A percentile compares a stretch with the other conserved stretches of the same genome.
These are phyloP conservation scores for Cardiocondyla obscurior DNA, from an alignment of 1,140 invertebrate species.

Conservation along the genomic window DNA sequence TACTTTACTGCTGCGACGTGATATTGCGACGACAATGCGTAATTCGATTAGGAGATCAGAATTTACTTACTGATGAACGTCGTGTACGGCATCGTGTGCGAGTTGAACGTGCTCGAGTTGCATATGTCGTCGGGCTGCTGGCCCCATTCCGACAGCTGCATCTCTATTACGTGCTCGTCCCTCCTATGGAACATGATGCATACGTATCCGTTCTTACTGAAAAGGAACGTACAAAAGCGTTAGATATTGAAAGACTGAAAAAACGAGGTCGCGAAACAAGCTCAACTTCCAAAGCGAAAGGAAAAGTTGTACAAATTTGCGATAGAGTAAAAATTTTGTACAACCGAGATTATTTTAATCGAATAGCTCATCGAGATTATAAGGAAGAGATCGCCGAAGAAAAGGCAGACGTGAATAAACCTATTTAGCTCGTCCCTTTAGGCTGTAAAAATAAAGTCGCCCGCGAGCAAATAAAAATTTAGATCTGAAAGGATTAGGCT, in stretches of 20 bases:
- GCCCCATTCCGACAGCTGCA: constrained; percentile 85
- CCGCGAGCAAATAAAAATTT: constrained; percentile 46
- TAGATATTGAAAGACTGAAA: constrained; percentile 11
- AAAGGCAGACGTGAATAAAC: background rate
- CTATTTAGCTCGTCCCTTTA: background rate
- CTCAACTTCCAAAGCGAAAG: too few species aligned
- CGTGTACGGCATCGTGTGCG: constrained; percentile 78
- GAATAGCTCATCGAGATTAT: background rate
- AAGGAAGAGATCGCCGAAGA: background rate
- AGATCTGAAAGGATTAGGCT: constrained; percentile 40
- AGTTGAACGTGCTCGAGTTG: constrained; percentile 78
- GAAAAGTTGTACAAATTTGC: background rate
- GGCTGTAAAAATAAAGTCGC: constrained; percentile 6
- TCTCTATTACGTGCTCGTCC: constrained; percentile 85
- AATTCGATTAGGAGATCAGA: constrained; percentile 54
- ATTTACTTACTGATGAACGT: constrained; percentile 82
- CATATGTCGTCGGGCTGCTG: constrained; percentile 82
- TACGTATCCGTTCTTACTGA: constrained; percentile 85
- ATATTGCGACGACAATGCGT: constrained; percentile 47
- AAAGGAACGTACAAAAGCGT: constrained; percentile 57
- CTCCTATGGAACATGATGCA: constrained; percentile 85
- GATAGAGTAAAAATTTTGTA: background rate
- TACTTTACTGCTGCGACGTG: constrained; percentile 16
- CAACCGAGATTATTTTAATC: background rate
- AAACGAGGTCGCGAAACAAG: background rate